A percentile compares a stretch with the other conserved stretches of the same genome.
Evolutionary conservation across 2,797 vertebrate species (phyloP).

Genomic region (Nasua narica): DNA sequence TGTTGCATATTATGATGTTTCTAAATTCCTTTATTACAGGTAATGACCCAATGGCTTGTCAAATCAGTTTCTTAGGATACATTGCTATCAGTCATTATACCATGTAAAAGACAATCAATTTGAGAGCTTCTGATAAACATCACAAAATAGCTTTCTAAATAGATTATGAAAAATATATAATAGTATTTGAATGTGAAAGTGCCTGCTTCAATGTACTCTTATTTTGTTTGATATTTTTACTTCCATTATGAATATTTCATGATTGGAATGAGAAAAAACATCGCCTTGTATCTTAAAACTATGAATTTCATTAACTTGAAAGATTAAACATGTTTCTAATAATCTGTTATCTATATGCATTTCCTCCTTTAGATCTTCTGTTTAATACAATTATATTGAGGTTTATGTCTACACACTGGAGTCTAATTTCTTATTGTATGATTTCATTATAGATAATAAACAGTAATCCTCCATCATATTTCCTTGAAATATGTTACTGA

Average conservation of each 20-base stretch:
- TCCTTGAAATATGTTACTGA: constrained; percentile 11
- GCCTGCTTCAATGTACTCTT: not conserved
- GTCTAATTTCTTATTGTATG: not conserved
- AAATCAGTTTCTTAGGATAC: not conserved
- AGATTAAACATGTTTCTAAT: not conserved
- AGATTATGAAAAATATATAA: not conserved
- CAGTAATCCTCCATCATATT: not conserved
- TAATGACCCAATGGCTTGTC: not conserved
- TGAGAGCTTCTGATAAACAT: not conserved
- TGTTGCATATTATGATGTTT: not conserved
- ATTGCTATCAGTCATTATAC: not conserved
- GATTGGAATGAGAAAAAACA: not conserved
- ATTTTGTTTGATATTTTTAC: not conserved
- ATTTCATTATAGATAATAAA: constrained; percentile 2
- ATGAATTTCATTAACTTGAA: not conserved
- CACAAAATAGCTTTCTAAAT: not conserved
- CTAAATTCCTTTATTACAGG: not conserved
- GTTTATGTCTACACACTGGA: not conserved
- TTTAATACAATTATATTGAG: not conserved
- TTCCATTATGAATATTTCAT: not conserved
- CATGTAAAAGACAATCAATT: not conserved
- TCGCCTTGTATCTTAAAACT: not conserved
- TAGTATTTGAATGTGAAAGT: not conserved
- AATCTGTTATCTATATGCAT: not conserved
- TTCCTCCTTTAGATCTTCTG: not conserved